Evolutionary conservation across 2,888 invertebrate species (phyloP), one percentile per base, ranked within the genome.

Genomic region (Tricholauxania praeusta): DNA sequence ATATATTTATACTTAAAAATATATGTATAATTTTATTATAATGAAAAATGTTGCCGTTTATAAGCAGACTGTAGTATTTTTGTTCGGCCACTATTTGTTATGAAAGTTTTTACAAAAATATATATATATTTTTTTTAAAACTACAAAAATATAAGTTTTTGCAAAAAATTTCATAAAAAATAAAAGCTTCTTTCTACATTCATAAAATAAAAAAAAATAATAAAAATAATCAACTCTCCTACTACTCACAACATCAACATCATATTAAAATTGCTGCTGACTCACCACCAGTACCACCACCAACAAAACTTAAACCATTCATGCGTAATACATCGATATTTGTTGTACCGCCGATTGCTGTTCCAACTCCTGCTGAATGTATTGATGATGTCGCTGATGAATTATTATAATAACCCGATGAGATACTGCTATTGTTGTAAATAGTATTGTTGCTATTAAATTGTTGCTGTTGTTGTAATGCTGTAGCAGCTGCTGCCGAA

Each of bases 281-380:
- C 81, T 86, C 87, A 87, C 87, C 85, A 87, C 88, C 87, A 84
- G 86, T 87, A 88, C 88, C 88, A 85, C 89, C 89, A 78, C 80
- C 81, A 76, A 81, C 78, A 70, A 82, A 80, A 78, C 82, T 84
- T 68, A 84, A 78, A 79, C 84, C 84, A 88, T 89, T 89, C 88
- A 87, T 83, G 81, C 84, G 86, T 80, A 85, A 77, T 65, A 75
- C 77, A 75, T 81, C 79, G 64, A 74, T 63, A 72, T 76, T 76
- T 68, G 76, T 76, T 69, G 81, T 65, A 28, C 28, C 28, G 28
- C 28, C 28, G 28, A 28, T 28, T 14, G 68, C 52, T 59, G 74
- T 57, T 74, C 67, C 72, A 63, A 57, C 64, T 68, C 63, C 63
- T 69, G 69, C 71, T 71, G 85, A 83, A 72, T 84, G 81, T 75